Percentiles rank a stretch among this genome's conserved stretches.
phyloP scores from a whole-genome alignment of 2,113 vertebrate species.

The Todiramphus saurophagus region DNA sequence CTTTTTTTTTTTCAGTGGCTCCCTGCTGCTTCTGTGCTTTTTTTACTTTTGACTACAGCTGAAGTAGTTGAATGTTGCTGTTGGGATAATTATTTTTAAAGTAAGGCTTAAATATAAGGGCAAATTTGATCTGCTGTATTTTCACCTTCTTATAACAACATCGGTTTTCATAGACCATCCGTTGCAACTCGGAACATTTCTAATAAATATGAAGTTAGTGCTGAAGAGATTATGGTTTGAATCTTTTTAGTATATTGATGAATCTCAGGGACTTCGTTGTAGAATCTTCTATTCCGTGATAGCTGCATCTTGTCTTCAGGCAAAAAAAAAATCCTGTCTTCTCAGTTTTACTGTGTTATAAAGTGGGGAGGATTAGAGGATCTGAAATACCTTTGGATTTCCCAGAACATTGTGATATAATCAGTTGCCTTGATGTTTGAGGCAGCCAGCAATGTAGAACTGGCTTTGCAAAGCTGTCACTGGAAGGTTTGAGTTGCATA shows the following conservation, averaged over 20 bases:
- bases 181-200: slow-evolving; percentile 20
- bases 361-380: not conserved
- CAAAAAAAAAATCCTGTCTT: not conserved
- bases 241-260: not conserved
- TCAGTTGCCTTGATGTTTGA: not conserved
- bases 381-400: not conserved
- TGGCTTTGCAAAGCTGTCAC: not conserved
- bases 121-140: slow-evolving; percentile 26
- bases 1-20: not conserved
- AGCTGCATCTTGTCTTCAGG: not conserved
- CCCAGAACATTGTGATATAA: not conserved
- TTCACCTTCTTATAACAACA: not conserved
- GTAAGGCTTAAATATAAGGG: not conserved
- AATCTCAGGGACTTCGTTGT: slow-evolving; percentile 46
- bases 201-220: slow-evolving; percentile 4
- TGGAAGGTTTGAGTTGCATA: not conserved
- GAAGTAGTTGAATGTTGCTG: not conserved
- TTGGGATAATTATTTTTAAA: not conserved
- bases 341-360: not conserved
- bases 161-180: not conserved
- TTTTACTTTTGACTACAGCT: not conserved
- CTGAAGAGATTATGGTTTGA: slow-evolving; percentile 51
- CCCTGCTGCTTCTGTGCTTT: not conserved
- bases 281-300: not conserved
- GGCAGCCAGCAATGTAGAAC: not conserved